Evolutionary conservation across 2,888 invertebrate genomes (phyloP).

Genomic region (Amblyteles armatorius): DNA sequence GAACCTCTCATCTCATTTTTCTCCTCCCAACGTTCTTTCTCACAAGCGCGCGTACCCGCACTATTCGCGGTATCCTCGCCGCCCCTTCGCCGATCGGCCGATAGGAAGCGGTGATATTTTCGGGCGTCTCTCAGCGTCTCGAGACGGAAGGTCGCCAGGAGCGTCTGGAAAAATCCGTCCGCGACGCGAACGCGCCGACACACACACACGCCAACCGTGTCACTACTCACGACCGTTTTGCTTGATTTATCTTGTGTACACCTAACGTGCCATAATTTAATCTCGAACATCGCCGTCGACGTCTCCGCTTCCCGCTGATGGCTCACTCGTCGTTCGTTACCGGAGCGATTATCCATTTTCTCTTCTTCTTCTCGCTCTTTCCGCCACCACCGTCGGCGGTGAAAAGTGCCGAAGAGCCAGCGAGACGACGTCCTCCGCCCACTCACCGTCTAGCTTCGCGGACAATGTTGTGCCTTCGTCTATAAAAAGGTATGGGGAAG

Average conservation of each 20-base stretch:
- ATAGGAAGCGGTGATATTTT: slow-evolving; percentile 44
- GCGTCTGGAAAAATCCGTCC: slow-evolving; percentile 60
- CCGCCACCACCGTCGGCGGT: background rate
- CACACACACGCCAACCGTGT: background rate
- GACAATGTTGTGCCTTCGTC: slow-evolving; percentile 52
- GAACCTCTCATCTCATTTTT: slow-evolving; percentile 16
- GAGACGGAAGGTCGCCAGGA: slow-evolving; percentile 62
- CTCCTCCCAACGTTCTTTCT: slow-evolving; percentile 26
- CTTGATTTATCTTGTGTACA: slow-evolving; percentile 18
- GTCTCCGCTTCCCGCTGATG: background rate
- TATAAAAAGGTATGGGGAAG: slow-evolving; percentile 65
- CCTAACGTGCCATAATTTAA: slow-evolving; percentile 9
- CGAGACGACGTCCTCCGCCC: slow-evolving; percentile 23
- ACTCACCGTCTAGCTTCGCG: slow-evolving; percentile 41
- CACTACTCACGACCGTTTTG: background rate
- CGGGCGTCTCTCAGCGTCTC: slow-evolving; percentile 57
- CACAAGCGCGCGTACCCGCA: background rate
- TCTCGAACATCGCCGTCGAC: slow-evolving; percentile 17
- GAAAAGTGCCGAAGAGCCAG: slow-evolving; percentile 9
- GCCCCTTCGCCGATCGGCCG: slow-evolving; percentile 19
- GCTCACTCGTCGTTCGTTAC: slow-evolving; percentile 20
- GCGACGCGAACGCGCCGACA: background rate
- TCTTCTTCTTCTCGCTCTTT: background rate
- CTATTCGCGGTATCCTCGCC: slow-evolving; percentile 23
- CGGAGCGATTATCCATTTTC: background rate